Evolutionary conservation across 2,113 vertebrate genomes (phyloP).

Genomic region (Vulpes lagopus): DNA sequence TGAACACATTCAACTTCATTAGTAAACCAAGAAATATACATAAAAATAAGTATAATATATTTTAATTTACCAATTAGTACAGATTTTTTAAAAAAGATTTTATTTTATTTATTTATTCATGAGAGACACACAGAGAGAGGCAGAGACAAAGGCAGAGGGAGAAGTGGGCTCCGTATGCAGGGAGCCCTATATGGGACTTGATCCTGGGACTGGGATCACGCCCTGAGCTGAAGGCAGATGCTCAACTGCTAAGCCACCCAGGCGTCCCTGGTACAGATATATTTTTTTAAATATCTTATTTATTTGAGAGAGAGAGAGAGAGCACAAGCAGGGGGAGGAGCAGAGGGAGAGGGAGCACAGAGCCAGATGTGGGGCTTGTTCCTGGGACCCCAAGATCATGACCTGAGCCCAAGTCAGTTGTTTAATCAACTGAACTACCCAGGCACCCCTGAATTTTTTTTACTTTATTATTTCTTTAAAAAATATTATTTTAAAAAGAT

Average conservation of each 20-base stretch:
- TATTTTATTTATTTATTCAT: not conserved
- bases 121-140: not conserved
- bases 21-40: not conserved
- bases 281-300: not conserved
- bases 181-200: too few relatives aligned
- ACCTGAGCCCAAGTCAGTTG: not conserved
- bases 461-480: not conserved
- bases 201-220: too few relatives aligned
- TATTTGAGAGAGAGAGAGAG: not conserved
- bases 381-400: not conserved
- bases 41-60: not conserved
- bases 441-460: not conserved
- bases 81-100: not conserved
- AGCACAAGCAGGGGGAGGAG: not conserved
- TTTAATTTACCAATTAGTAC: not conserved
- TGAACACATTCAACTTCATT: not conserved
- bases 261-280: too few relatives aligned
- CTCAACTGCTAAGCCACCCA: too few relatives aligned
- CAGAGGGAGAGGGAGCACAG: not conserved
- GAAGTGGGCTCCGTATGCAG: too few relatives aligned
- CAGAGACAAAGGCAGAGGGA: not conserved
- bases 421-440: not conserved
- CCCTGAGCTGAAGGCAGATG: too few relatives aligned
- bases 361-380: not conserved
- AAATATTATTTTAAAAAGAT: not conserved